These are phyloP conservation scores for Cavia porcellus DNA, from an alignment of 2,113 vertebrate genomes.

Conservation along the genomic window DNA sequence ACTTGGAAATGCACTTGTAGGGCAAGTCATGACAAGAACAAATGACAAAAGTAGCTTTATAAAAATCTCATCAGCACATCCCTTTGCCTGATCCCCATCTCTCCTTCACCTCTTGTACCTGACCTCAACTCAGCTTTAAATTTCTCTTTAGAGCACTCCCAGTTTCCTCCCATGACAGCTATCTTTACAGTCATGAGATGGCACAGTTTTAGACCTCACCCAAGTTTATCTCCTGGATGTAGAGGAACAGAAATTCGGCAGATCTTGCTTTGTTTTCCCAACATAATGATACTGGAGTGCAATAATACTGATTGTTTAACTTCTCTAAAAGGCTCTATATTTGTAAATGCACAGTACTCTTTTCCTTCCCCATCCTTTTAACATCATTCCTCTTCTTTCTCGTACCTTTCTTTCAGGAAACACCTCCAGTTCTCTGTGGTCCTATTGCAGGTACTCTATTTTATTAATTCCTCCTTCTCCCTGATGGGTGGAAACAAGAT, in stretches of 20 bases:
- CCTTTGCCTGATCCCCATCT: not conserved
- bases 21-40: not conserved
- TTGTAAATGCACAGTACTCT: not conserved
- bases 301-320: not conserved
- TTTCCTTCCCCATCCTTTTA: not conserved
- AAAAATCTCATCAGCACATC: not conserved
- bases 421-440: not conserved
- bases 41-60: not conserved
- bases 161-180: not conserved
- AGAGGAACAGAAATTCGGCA: not conserved
- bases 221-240: not conserved
- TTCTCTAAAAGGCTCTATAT: not conserved
- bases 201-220: not conserved
- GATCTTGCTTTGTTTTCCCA: not conserved
- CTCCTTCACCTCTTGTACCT: accelerated
- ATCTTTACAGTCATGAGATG: too few species aligned
- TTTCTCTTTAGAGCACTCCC: not conserved
- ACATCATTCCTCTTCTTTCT: not conserved
- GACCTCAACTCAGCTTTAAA: not conserved
- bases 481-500: not conserved
- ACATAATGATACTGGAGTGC: not conserved
- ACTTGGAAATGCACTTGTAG: conserved; percentile 6
- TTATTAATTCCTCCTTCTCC: not conserved
- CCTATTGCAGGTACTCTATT: not conserved
- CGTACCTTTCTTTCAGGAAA: not conserved